Conservation (phyloP, 2,797 vertebrate genomes). For the Tarsius wallacei region DNA sequence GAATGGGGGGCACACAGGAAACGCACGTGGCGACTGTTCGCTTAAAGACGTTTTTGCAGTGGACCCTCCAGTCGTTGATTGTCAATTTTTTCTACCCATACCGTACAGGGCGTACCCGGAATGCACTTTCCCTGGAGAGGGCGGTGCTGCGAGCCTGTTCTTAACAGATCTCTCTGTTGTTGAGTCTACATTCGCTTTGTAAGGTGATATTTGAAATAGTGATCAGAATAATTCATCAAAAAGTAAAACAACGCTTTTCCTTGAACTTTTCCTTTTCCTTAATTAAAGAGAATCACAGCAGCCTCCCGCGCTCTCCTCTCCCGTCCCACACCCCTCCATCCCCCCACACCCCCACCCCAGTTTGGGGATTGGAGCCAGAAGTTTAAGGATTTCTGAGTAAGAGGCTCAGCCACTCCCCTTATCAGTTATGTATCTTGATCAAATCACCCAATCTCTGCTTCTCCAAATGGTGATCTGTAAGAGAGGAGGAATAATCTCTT, state of each 20-base stretch:
- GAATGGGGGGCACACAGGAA: not conserved
- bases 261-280: not conserved
- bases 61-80: not conserved
- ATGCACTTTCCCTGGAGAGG: not conserved
- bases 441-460: not conserved
- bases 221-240: not conserved
- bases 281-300: not conserved
- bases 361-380: not conserved
- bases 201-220: not conserved
- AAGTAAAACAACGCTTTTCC: not conserved
- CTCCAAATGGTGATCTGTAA: fast-evolving
- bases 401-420: not conserved
- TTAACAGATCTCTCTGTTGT: not conserved
- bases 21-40: not conserved
- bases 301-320: too few species aligned
- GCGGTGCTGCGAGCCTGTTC: not conserved
- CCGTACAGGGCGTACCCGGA: fast-evolving
- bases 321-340: too few species aligned
- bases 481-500: not conserved
- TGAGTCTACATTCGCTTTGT: not conserved
- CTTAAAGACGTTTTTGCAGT: not conserved
- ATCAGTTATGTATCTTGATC: not conserved
- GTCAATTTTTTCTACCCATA: fast-evolving
- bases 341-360: too few species aligned
- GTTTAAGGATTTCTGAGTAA: not conserved